Conservation (phyloP, 1,140 invertebrate genomes). For the Cheumatopsyche charites region DNA sequence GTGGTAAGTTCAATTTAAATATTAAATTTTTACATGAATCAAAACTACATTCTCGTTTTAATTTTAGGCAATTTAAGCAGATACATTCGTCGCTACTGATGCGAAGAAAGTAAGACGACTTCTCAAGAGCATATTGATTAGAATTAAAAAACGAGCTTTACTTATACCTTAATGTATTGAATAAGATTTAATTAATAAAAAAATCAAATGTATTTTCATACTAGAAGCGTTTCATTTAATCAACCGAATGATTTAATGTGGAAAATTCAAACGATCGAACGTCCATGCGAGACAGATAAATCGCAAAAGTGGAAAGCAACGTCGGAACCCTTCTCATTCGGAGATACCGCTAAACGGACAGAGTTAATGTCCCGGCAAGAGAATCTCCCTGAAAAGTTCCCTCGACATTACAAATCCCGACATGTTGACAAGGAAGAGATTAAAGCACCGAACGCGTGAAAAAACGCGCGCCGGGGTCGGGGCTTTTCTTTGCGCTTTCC, state of each 20-base stretch:
- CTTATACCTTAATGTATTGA: no score
- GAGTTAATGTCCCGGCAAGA: slow-evolving; percentile 44
- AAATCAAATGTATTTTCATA: no score
- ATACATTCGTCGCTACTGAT: no score
- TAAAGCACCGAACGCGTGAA: slow-evolving; percentile 41
- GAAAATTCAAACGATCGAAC: no score
- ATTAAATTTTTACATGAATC: background rate
- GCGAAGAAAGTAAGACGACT: no score
- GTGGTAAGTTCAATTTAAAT: background rate
- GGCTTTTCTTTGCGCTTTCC: background rate
- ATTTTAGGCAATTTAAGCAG: no score
- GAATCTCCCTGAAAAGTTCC: slow-evolving; percentile 1
- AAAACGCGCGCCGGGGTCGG: slow-evolving; percentile 31
- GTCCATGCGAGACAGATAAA: background rate
- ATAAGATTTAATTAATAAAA: no score
- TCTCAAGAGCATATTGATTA: no score
- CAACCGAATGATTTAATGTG: no score
- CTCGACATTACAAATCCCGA: slow-evolving; percentile 46
- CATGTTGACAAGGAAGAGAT: slow-evolving; percentile 47
- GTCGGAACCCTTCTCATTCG: background rate
- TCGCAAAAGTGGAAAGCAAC: background rate
- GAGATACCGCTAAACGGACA: slow-evolving; percentile 36
- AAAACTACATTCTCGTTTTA: no score
- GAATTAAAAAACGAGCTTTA: no score
- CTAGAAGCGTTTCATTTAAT: no score